These are phyloP conservation scores for Onychomys leucogaster DNA, from an alignment of 2,797 vertebrate genomes.

Conservation along the genomic window DNA sequence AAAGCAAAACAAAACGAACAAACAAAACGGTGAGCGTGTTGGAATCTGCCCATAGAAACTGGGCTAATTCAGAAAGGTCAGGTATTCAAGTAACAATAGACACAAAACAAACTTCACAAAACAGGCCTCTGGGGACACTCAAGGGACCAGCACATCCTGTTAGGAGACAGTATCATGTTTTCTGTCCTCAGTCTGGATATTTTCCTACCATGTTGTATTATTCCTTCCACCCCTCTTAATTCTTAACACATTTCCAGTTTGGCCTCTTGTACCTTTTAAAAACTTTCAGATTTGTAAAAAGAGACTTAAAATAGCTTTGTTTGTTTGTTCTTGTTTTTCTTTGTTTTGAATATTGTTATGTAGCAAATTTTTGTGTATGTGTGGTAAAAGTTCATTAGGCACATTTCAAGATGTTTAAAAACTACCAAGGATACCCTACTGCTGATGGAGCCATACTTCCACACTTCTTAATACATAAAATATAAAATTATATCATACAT, in stretches of 20 bases:
- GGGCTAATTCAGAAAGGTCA: constrained; percentile 58
- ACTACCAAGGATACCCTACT: neutral
- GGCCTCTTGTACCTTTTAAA: no score
- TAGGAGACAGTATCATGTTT: neutral
- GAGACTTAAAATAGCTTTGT: neutral
- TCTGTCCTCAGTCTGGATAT: neutral
- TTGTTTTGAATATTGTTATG: neutral
- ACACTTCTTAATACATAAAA: constrained; percentile 30
- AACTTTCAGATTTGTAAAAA: neutral
- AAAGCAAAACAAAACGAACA: constrained; percentile 23
- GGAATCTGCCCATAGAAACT: neutral
- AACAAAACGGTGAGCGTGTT: neutral
- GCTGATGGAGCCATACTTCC: neutral
- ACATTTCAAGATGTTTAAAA: constrained; percentile 9
- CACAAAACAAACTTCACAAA: constrained; percentile 49
- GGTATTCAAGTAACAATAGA: constrained; percentile 68
- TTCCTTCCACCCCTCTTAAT: no score
- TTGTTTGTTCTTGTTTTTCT: neutral
- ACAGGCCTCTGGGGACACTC: neutral
- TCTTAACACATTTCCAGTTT: no score
- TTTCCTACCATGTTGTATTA: no score
- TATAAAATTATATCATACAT: neutral
- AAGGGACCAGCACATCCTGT: neutral
- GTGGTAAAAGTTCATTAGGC: constrained; percentile 15
- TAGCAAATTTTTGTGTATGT: neutral